Base-by-base conservation (phyloP, 2,797 vertebrate genomes). In the Sebastes trivittatus region DNA sequence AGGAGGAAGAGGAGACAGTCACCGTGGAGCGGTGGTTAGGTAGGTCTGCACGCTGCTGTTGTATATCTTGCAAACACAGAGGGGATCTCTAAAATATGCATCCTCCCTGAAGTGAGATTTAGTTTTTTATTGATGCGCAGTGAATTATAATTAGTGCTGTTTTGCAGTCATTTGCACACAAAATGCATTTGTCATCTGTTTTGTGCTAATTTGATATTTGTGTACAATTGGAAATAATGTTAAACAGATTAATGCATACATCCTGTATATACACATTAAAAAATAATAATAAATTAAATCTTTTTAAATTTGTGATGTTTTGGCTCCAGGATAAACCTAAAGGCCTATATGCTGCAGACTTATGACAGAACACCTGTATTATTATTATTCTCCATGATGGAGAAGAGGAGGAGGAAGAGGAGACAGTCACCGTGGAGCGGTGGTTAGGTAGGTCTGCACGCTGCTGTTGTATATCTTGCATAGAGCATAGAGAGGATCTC, bases 391-490 rank as follows among this genome's bases (percentile, higher is more conserved):
- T 42, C 38, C 67, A 84, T 75, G 77, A 62, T 81, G 65, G 65
- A 83, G 68, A 23, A 62, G 86, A 65, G 80, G 84, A 83, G 82
- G 59, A 32, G 29, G 62, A 56, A 27, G 72, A 75, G 77, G 84
- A 82, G 77, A 75, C 76, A 29, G 67, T 52, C 55, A 61, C 49
- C 52, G 23, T 18, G 32, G 34, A 49, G 67, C 46, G 36, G 72
- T 85, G 69, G 76, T 67, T 71, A 88, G 93, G 94, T 95, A 92
- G 87, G 94, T 93, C 77, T 90, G 88, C 85, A 38, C 25, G 68
- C 32, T 65, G 68, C 3, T 65, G 25, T 3, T 66, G 1, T 4
- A 4, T 11, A 62, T 69, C 52, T 60, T 36, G 54, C 59, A 42
- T 38, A 55, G 27, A 30, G 3, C 3, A 1, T 14, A 42, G 11